Conservation (phyloP, 2,113 vertebrate species). For the Rhinoptilus africanus region DNA sequence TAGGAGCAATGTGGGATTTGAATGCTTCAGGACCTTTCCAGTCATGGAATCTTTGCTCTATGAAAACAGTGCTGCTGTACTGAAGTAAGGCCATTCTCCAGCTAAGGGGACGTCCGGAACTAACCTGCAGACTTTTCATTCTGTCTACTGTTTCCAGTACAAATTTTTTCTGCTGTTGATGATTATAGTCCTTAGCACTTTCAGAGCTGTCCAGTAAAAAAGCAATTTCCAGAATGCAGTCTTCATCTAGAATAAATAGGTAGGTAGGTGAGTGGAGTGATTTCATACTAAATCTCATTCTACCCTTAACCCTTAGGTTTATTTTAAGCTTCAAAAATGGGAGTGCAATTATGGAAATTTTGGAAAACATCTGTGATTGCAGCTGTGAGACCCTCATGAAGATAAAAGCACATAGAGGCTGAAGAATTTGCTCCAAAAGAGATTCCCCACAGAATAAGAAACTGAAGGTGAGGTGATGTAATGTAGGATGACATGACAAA, state of each 20-base stretch:
- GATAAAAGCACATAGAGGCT: neutral
- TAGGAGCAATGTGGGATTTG: constrained; percentile 77
- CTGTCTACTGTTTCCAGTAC: constrained; percentile 80
- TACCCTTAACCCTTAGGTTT: neutral
- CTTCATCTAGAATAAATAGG: constrained; percentile 75
- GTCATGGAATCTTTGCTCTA: constrained; percentile 85
- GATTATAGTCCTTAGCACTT: constrained; percentile 83
- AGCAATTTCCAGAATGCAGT: constrained; percentile 85
- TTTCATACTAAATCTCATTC: neutral
- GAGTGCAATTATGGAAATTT: neutral
- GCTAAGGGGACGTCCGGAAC: constrained; percentile 76
- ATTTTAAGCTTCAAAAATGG: neutral
- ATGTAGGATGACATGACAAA: neutral
- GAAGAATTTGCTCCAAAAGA: neutral
- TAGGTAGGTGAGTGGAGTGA: neutral
- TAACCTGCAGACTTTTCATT: constrained; percentile 78
- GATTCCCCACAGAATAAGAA: neutral
- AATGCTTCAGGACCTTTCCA: constrained; percentile 86
- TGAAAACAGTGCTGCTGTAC: constrained; percentile 88
- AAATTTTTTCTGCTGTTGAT: constrained; percentile 86
- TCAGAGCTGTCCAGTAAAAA: constrained; percentile 92
- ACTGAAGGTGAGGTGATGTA: neutral
- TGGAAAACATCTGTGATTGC: neutral
- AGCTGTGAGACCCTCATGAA: neutral
- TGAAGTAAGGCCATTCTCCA: constrained; percentile 86